phyloP scores from a whole-genome alignment of 2,888 invertebrate genomes.

The Scrobipalpa atriplicella region DNA sequence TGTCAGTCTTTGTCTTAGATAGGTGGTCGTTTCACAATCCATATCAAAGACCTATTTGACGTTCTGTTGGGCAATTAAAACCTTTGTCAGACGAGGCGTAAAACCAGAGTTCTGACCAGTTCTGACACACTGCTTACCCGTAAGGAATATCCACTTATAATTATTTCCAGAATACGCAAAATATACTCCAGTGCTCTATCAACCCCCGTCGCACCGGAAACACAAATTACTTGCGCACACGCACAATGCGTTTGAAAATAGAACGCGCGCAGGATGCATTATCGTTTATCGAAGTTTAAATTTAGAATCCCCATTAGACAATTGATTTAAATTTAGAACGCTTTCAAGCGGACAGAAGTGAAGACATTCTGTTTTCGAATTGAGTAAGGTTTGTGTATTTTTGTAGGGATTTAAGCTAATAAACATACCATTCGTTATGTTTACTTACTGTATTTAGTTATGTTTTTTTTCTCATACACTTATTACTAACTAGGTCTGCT shows the following conservation, averaged over 20 bases:
- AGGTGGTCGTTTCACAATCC: too few species aligned
- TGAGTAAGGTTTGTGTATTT: conserved; percentile 4
- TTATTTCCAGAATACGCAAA: not conserved
- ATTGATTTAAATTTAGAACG: conserved; percentile 26
- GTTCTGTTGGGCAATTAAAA: too few species aligned
- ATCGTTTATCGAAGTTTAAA: conserved; percentile 60
- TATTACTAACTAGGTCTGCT: too few species aligned
- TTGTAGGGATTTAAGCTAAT: not conserved
- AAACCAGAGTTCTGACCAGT: too few species aligned
- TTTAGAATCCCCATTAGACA: conserved; percentile 58
- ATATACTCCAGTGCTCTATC: conserved; percentile 7
- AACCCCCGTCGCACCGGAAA: conserved; percentile 31
- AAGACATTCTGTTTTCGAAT: not conserved
- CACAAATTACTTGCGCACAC: conserved; percentile 53
- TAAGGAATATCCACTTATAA: too few species aligned
- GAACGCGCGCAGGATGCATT: conserved; percentile 55
- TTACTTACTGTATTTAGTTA: too few species aligned
- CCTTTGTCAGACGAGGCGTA: too few species aligned
- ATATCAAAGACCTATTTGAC: too few species aligned
- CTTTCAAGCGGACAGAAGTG: not conserved
- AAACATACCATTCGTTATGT: too few species aligned
- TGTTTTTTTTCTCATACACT: too few species aligned
- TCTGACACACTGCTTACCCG: too few species aligned
- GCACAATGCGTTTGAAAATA: conserved; percentile 57
- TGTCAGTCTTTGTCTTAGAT: too few species aligned